phyloP scores from a whole-genome alignment of 2,113 vertebrate species.

The Morone chrysops region DNA sequence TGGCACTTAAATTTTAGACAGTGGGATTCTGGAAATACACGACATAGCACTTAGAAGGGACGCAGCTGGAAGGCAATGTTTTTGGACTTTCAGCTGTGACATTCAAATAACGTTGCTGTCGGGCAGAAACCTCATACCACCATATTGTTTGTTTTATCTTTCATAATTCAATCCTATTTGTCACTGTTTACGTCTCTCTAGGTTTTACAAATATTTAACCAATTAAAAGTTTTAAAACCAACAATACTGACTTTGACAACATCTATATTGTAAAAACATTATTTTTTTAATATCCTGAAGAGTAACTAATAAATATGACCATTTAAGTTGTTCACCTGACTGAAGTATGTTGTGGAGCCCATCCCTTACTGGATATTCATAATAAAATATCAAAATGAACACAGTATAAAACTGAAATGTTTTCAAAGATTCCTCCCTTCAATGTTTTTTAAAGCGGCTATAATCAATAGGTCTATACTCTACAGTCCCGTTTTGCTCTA shows the following conservation, averaged over 20 bases:
- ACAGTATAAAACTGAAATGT: background rate
- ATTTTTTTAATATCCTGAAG: too few species aligned
- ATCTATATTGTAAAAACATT: too few species aligned
- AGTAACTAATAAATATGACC: background rate
- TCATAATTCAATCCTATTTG: too few species aligned
- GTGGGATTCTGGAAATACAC: constrained; percentile 20
- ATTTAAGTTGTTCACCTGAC: background rate
- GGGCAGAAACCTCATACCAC: too few species aligned
- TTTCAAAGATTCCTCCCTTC: background rate
- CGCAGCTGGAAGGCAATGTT: background rate
- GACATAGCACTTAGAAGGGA: constrained; percentile 26
- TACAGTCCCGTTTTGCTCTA: too few species aligned
- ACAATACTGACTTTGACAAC: too few species aligned
- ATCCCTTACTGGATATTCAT: background rate
- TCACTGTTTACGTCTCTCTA: too few species aligned
- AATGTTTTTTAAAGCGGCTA: background rate
- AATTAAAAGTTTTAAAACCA: background rate
- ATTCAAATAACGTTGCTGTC: background rate
- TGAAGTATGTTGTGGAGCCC: background rate
- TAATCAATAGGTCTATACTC: background rate
- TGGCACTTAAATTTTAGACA: constrained; percentile 1
- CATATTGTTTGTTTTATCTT: too few species aligned
- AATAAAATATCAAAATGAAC: background rate
- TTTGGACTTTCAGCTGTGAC: constrained; percentile 8
- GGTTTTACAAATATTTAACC: too few species aligned